These are phyloP conservation scores for Turdus rufiventris DNA, from an alignment of 2,113 vertebrate genomes.

Conservation along the genomic window DNA sequence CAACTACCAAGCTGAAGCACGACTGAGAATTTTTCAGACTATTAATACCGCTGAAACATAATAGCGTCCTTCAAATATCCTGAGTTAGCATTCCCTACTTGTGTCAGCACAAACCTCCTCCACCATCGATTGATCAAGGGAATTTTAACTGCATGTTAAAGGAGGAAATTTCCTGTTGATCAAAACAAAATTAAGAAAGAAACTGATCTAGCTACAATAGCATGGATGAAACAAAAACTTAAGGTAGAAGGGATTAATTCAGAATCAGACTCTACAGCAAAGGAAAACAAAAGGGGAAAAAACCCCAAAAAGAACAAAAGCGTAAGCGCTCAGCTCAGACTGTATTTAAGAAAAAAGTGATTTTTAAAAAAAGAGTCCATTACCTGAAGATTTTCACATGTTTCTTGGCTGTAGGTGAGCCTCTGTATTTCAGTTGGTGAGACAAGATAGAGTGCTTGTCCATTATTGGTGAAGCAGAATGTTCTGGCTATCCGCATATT, in stretches of 20 bases:
- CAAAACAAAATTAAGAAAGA: neutral
- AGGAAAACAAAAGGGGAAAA: neutral
- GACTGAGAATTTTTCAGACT: neutral
- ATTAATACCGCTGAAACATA: neutral
- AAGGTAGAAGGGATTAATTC: neutral
- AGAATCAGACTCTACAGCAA: neutral
- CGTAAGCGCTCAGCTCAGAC: neutral
- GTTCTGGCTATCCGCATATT: slow-evolving; percentile 99
- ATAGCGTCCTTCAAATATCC: neutral
- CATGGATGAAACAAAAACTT: neutral
- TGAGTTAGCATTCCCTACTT: neutral
- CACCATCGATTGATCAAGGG: neutral
- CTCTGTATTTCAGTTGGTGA: slow-evolving; percentile 98
- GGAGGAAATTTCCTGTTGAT: neutral
- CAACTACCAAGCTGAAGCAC: neutral
- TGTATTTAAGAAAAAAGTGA: neutral
- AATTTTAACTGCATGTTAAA: neutral
- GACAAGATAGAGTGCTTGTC: slow-evolving; percentile 95
- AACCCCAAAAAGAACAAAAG: neutral
- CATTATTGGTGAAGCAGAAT: slow-evolving; percentile 97
- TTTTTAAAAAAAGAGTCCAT: neutral
- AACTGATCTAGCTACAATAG: neutral
- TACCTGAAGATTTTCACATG: slow-evolving; percentile 97
- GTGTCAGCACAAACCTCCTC: neutral
- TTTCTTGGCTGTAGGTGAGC: slow-evolving; percentile 97